Conservation (phyloP, 2,888 invertebrate species). For the Netelia virgata region DNA sequence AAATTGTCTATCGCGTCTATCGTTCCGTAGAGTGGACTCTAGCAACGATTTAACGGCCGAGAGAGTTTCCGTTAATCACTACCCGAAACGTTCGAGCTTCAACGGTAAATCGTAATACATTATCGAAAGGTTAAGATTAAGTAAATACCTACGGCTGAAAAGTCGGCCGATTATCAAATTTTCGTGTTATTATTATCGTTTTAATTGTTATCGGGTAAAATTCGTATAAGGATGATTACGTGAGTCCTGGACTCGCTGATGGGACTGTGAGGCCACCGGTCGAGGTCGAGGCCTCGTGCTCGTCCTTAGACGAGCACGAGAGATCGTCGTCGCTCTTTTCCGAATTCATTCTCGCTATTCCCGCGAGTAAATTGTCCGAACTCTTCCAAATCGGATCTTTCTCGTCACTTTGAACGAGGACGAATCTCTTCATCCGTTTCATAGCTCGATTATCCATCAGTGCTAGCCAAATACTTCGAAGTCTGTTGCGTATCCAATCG, state of each 20-base stretch:
- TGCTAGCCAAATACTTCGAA: neutral
- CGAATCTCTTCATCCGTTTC: constrained; percentile 84
- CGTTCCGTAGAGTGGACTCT: too few species aligned
- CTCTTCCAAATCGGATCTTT: constrained; percentile 82
- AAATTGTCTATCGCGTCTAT: too few species aligned
- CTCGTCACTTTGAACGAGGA: constrained; percentile 81
- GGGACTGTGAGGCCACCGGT: constrained; percentile 23
- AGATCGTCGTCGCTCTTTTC: constrained; percentile 70
- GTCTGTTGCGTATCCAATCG: neutral
- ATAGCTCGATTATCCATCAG: constrained; percentile 71
- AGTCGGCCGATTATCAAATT: neutral
- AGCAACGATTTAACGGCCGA: too few species aligned
- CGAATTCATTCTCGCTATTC: constrained; percentile 73
- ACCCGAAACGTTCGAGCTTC: constrained; percentile 26
- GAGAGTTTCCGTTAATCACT: constrained; percentile 5
- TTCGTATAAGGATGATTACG: constrained; percentile 57
- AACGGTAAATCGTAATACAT: constrained; percentile 58
- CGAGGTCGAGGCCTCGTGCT: constrained; percentile 41
- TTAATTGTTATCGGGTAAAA: neutral
- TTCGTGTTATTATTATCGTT: neutral
- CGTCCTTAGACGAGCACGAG: constrained; percentile 51
- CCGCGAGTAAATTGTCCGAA: constrained; percentile 80
- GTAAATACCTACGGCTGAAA: neutral
- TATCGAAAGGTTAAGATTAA: constrained; percentile 17
- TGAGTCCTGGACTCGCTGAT: constrained; percentile 56